A percentile compares a stretch with the other conserved stretches of the same genome.
Conservation (phyloP, 2,797 vertebrate species). For the Myioborus melanocephalus region DNA sequence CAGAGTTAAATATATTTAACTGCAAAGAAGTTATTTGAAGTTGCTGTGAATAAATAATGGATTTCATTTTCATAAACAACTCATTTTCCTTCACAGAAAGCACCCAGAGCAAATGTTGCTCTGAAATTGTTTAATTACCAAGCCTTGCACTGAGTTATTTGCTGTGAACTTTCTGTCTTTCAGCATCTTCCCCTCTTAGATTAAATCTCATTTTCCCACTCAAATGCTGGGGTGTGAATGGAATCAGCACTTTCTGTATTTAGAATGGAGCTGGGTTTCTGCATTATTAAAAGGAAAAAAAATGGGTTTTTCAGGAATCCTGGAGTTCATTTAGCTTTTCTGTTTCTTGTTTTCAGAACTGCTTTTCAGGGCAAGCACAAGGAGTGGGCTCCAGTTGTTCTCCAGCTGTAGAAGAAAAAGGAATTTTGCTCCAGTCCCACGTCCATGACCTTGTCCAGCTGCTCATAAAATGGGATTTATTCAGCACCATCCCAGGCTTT, state of each 20-base stretch:
- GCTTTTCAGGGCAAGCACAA: background rate
- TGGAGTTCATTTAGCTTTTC: background rate
- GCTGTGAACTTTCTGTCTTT: background rate
- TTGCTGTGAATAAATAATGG: background rate
- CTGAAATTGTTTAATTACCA: conserved; percentile 22
- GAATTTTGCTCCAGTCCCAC: background rate
- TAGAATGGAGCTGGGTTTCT: background rate
- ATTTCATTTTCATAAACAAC: background rate
- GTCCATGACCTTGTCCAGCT: background rate
- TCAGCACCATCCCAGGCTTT: background rate
- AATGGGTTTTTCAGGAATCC: background rate
- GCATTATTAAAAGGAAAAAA: background rate
- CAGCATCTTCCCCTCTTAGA: background rate
- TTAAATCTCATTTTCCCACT: conserved; percentile 22
- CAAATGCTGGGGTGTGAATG: background rate
- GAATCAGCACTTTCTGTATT: conserved; percentile 2
- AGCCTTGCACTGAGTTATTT: background rate
- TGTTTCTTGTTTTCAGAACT: background rate
- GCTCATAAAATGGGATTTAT: background rate
- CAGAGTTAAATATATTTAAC: background rate
- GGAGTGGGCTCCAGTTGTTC: background rate
- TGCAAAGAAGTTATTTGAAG: background rate
- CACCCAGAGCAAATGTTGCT: background rate
- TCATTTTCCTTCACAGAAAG: background rate
- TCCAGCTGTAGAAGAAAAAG: background rate